These are phyloP conservation scores for Acanthurus leucopareius DNA, from an alignment of 2,797 vertebrate genomes.

Conservation along the genomic window DNA sequence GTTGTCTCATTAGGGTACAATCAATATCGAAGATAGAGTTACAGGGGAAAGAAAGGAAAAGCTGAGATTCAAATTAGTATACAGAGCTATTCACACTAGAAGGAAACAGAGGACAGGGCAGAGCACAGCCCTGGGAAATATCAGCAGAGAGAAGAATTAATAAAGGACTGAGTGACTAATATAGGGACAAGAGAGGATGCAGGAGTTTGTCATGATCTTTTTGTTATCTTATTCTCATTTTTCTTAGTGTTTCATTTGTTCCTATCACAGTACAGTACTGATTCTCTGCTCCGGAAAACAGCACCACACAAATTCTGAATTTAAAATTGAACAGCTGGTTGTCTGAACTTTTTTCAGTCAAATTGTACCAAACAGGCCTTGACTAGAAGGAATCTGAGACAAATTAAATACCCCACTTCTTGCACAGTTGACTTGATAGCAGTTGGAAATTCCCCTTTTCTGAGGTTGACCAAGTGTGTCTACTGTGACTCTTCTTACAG, in stretches of 20 bases:
- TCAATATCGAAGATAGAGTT: slow-evolving; percentile 63
- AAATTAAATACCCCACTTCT: slow-evolving; percentile 3
- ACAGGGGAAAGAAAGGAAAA: slow-evolving; percentile 40
- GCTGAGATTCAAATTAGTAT: slow-evolving; percentile 41
- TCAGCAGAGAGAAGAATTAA: slow-evolving; percentile 29
- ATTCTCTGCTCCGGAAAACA: slow-evolving; percentile 22
- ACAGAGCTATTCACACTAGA: slow-evolving; percentile 32
- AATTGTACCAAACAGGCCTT: slow-evolving; percentile 7
- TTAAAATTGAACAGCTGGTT: slow-evolving; percentile 43
- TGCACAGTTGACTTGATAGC: background rate
- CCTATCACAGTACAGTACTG: slow-evolving; percentile 16
- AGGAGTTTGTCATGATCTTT: slow-evolving; percentile 29
- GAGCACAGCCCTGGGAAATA: slow-evolving; percentile 26
- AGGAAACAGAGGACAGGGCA: slow-evolving; percentile 24
- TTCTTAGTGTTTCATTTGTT: slow-evolving; percentile 45
- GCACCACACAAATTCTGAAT: slow-evolving; percentile 25
- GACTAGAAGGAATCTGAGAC: slow-evolving; percentile 11
- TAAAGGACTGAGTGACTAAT: slow-evolving; percentile 14
- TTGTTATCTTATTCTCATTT: background rate
- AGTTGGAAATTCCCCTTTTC: slow-evolving; percentile 13
- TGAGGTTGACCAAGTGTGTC: slow-evolving; percentile 17
- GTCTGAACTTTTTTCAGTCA: slow-evolving; percentile 6
- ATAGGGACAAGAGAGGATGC: background rate
- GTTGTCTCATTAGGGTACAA: slow-evolving; percentile 59
- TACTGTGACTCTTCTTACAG: background rate